Conservation (phyloP, 2,888 invertebrate species). For the Lepidochitona cinerea region DNA sequence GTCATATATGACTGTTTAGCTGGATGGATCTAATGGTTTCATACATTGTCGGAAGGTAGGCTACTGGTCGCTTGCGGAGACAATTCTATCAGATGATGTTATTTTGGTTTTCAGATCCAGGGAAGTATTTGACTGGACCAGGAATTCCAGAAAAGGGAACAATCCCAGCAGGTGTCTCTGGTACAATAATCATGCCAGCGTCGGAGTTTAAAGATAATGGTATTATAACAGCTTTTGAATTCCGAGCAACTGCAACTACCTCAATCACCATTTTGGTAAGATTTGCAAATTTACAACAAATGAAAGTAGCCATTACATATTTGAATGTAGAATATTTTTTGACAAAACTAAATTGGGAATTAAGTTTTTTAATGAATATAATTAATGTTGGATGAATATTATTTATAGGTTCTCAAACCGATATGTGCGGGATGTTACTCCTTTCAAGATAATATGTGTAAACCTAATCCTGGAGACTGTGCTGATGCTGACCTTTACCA, state of each 20-base stretch:
- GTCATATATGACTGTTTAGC: no score
- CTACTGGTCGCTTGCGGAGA: no score
- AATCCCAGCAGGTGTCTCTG: neutral
- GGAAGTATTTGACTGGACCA: constrained; percentile 27
- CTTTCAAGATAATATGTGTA: constrained; percentile 36
- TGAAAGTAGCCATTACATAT: no score
- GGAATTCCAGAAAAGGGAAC: constrained; percentile 17
- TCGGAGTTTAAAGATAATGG: constrained; percentile 35
- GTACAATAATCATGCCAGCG: constrained; percentile 23
- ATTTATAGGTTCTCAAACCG: constrained; percentile 38
- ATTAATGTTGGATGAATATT: no score
- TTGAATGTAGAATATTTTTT: no score
- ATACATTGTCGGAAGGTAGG: no score
- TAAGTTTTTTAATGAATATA: no score
- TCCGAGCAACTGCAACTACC: constrained; percentile 34
- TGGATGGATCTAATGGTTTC: no score
- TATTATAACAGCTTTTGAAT: constrained; percentile 43
- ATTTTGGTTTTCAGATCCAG: no score
- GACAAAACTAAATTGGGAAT: no score
- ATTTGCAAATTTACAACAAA: no score
- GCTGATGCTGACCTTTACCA: neutral
- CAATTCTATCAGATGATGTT: no score
- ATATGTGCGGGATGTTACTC: constrained; percentile 36
- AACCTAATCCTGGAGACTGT: constrained; percentile 15
- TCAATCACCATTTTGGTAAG: constrained; percentile 38